Percentiles rank a stretch among this genome's conserved stretches.
Evolutionary conservation across 2,797 vertebrate genomes (phyloP).

Genomic region (Dryobates pubescens): DNA sequence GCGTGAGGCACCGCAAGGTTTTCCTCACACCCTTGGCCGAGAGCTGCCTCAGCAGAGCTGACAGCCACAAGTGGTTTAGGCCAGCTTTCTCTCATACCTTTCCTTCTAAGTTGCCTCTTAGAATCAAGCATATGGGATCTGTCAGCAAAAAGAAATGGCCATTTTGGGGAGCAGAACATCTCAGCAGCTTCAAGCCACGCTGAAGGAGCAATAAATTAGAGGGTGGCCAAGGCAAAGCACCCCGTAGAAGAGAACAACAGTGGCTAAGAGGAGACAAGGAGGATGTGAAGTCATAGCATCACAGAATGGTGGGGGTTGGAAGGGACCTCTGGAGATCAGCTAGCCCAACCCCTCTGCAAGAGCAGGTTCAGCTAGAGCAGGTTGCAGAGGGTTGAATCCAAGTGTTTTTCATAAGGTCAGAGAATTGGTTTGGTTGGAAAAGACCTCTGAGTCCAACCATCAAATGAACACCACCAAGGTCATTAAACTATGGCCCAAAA

Average conservation of each 20-base stretch:
- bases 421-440: too few relatives aligned
- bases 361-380: too few relatives aligned
- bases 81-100: not conserved
- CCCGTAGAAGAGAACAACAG: not conserved
- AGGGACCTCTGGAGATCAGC: too few relatives aligned
- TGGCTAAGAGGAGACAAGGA: not conserved
- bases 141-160: not conserved
- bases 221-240: not conserved
- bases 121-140: not conserved
- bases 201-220: not conserved
- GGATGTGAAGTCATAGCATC: not conserved
- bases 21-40: not conserved
- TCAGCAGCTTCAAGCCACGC: not conserved
- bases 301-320: too few relatives aligned
- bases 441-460: too few relatives aligned
- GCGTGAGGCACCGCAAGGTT: not conserved
- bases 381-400: too few relatives aligned
- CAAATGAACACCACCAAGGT: too few relatives aligned
- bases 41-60: not conserved
- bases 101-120: not conserved
- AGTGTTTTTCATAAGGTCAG: too few relatives aligned
- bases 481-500: too few relatives aligned
- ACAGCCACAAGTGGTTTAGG: not conserved
- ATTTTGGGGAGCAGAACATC: not conserved
- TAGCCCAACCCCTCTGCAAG: too few relatives aligned